Evolutionary conservation across 2,113 vertebrate species (phyloP).

Genomic region (Nyctereutes procyonoides): DNA sequence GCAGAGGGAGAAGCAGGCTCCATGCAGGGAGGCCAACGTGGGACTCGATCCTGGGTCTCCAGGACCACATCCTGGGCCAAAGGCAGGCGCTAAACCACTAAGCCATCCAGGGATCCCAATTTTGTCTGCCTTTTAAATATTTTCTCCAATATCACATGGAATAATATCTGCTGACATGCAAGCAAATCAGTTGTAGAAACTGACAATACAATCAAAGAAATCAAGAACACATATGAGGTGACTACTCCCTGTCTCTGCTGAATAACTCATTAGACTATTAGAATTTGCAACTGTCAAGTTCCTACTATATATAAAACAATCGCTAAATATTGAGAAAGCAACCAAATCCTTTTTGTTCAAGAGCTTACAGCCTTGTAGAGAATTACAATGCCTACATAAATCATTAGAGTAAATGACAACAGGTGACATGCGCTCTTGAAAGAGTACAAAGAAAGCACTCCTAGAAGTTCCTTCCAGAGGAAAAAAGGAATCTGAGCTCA

Average conservation of each 20-base stretch:
- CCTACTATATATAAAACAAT: slow-evolving; percentile 17
- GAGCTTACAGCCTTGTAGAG: not conserved
- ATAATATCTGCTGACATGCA: slow-evolving; percentile 8
- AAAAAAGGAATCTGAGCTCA: not conserved
- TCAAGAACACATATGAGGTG: not conserved
- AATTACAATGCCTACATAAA: slow-evolving; percentile 42
- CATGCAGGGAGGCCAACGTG: too few relatives aligned
- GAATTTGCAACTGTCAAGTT: slow-evolving; percentile 41
- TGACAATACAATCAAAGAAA: slow-evolving; percentile 38
- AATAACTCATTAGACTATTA: not conserved
- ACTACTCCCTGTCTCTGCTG: not conserved
- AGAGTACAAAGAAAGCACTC: not conserved
- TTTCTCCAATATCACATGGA: not conserved
- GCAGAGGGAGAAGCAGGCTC: too few relatives aligned
- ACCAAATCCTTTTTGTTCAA: slow-evolving; percentile 11
- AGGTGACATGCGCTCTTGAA: not conserved
- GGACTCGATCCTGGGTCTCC: too few relatives aligned
- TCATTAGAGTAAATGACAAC: slow-evolving; percentile 28
- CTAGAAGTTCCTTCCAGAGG: not conserved
- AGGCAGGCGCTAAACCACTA: too few relatives aligned
- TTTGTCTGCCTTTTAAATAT: not conserved
- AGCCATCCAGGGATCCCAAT: too few relatives aligned
- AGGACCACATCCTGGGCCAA: too few relatives aligned
- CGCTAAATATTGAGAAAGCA: slow-evolving; percentile 46
- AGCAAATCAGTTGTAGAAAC: slow-evolving; percentile 26